These are phyloP conservation scores for Microplitis manilae DNA, from an alignment of 2,888 invertebrate species.

Conservation along the genomic window DNA sequence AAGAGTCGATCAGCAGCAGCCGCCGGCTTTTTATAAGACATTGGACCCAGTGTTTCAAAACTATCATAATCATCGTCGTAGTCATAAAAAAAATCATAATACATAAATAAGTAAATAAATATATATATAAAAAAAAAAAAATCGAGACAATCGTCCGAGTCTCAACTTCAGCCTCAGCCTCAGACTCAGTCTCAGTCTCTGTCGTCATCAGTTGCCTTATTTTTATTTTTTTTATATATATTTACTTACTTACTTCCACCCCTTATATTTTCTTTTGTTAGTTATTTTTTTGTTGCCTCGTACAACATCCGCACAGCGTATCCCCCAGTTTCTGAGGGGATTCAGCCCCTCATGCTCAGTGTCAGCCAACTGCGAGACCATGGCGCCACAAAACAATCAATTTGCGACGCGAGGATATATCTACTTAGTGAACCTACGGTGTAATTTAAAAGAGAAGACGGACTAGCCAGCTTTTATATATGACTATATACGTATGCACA, in stretches of 20 bases:
- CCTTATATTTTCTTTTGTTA: neutral
- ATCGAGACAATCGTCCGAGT: neutral
- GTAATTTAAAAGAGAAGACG: constrained; percentile 44
- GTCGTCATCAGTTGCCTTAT: neutral
- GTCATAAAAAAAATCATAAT: constrained; percentile 2
- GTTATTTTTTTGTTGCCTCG: neutral
- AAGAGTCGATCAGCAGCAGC: constrained; percentile 47
- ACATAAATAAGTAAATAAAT: neutral
- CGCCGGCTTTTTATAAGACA: constrained; percentile 31
- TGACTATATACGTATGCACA: no score
- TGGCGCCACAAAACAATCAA: constrained; percentile 47
- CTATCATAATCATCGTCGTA: neutral
- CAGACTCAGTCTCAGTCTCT: neutral
- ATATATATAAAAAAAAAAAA: neutral
- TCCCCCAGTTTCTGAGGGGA: neutral
- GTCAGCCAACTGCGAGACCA: constrained; percentile 21
- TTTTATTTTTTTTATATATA: neutral
- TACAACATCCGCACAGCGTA: neutral
- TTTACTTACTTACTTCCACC: neutral
- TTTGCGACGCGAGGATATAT: constrained; percentile 43
- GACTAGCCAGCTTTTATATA: constrained; percentile 22
- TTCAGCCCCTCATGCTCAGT: neutral
- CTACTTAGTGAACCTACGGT: constrained; percentile 41
- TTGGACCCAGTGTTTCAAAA: constrained; percentile 23
- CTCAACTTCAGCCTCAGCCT: no score